phyloP scores from a whole-genome alignment of 2,113 vertebrate species.

The Thalassoma bifasciatum region DNA sequence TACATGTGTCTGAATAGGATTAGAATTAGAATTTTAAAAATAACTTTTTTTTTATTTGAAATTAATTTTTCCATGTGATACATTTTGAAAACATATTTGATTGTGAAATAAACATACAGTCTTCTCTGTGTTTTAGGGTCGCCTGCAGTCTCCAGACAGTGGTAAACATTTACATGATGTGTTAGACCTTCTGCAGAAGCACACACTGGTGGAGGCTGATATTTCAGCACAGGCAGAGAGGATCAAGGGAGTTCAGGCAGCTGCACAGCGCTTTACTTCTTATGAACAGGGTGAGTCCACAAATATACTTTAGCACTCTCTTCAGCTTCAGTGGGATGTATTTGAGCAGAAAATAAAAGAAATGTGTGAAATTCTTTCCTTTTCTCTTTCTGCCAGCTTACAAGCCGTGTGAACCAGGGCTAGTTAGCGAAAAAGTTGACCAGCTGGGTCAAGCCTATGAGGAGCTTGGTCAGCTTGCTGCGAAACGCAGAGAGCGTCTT shows the following conservation, averaged over 20 bases:
- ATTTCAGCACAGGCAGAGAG: slow-evolving; percentile 91
- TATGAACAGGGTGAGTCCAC: slow-evolving; percentile 84
- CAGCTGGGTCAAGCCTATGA: slow-evolving; percentile 86
- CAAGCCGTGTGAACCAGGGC: slow-evolving; percentile 90
- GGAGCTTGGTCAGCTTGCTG: slow-evolving; percentile 86
- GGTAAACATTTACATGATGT: slow-evolving; percentile 94
- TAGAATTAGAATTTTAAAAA: background rate
- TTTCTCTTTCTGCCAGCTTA: slow-evolving; percentile 82
- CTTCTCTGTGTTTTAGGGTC: slow-evolving; percentile 79
- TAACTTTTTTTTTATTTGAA: background rate
- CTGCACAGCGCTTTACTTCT: slow-evolving; percentile 86
- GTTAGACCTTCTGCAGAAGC: slow-evolving; percentile 93
- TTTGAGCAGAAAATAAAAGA: slow-evolving; percentile 6
- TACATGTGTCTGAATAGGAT: background rate
- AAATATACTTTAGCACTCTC: background rate
- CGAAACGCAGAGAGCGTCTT: slow-evolving; percentile 80
- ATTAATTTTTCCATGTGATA: background rate
- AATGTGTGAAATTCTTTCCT: slow-evolving; percentile 4
- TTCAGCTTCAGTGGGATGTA: slow-evolving; percentile 3
- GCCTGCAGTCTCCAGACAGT: slow-evolving; percentile 90
- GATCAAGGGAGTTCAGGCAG: slow-evolving; percentile 86
- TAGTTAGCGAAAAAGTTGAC: slow-evolving; percentile 87
- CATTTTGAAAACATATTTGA: background rate
- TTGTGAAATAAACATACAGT: slow-evolving; percentile 9
- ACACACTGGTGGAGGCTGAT: slow-evolving; percentile 93